A percentile compares a stretch with the other conserved stretches of the same genome.
phyloP scores from a whole-genome alignment of 1,140 invertebrate genomes.

The Cydia amplana region DNA sequence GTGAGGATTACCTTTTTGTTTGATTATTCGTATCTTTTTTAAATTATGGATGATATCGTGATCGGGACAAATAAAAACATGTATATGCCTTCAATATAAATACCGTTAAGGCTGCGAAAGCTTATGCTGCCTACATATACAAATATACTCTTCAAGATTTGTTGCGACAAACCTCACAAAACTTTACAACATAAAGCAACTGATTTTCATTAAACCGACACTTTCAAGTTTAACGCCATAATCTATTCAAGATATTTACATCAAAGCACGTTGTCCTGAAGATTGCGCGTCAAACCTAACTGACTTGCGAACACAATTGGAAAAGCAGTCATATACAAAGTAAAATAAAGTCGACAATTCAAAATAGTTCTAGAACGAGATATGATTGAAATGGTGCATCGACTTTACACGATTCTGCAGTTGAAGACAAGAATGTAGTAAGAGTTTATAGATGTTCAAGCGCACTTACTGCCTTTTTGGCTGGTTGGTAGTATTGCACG shows the following conservation, averaged over 20 bases:
- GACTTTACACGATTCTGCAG: neutral
- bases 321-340: neutral
- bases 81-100: no score
- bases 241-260: conserved; percentile 11
- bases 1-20: no score
- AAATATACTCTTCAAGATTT: neutral
- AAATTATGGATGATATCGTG: no score
- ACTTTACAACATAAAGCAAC: conserved; percentile 2
- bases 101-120: no score
- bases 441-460: neutral
- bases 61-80: no score
- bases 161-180: neutral
- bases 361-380: neutral
- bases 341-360: neutral
- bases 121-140: no score
- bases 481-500: neutral
- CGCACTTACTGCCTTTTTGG: neutral
- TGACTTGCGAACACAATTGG: neutral
- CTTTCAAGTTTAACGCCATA: neutral
- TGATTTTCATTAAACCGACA: conserved; percentile 2
- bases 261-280: neutral
- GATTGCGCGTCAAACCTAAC: neutral
- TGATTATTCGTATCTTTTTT: no score
- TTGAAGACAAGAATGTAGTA: neutral
- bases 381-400: neutral